Conservation (phyloP, 2,113 vertebrate species). For the Ranitomeya variabilis region DNA sequence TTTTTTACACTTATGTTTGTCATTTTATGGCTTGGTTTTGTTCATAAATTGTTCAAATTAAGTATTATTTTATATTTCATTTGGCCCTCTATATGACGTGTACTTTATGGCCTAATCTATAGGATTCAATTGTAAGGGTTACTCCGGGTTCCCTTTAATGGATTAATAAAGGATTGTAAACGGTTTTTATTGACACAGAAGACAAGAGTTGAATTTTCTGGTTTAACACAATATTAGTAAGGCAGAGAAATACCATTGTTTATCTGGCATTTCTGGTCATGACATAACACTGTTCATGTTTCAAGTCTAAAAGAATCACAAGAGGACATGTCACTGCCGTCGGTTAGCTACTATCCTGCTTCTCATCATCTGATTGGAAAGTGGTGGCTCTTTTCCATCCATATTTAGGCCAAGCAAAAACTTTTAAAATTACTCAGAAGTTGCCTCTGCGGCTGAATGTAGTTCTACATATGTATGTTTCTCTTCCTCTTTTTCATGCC, state of each 20-base stretch:
- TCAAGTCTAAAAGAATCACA: background rate
- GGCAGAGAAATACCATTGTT: background rate
- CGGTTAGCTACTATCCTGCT: background rate
- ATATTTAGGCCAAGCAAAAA: background rate
- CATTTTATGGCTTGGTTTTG: too few relatives aligned
- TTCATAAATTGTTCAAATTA: too few relatives aligned
- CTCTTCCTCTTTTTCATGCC: conserved; percentile 33
- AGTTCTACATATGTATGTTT: background rate
- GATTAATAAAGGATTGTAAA: too few relatives aligned
- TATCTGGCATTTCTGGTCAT: background rate
- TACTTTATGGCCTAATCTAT: too few relatives aligned
- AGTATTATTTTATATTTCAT: too few relatives aligned
- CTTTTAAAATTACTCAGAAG: background rate
- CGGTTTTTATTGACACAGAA: too few relatives aligned
- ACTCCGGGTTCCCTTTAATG: too few relatives aligned
- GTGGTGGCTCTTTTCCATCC: background rate
- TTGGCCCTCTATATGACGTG: too few relatives aligned
- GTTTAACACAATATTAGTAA: background rate
- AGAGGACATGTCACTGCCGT: background rate
- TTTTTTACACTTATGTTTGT: too few relatives aligned
- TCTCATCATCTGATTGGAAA: background rate
- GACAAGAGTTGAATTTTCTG: too few relatives aligned
- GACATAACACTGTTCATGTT: background rate
- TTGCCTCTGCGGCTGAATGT: background rate
- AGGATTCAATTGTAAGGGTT: too few relatives aligned